Evolutionary conservation across 2,113 vertebrate species (phyloP).

Genomic region (Vombatus ursinus): DNA sequence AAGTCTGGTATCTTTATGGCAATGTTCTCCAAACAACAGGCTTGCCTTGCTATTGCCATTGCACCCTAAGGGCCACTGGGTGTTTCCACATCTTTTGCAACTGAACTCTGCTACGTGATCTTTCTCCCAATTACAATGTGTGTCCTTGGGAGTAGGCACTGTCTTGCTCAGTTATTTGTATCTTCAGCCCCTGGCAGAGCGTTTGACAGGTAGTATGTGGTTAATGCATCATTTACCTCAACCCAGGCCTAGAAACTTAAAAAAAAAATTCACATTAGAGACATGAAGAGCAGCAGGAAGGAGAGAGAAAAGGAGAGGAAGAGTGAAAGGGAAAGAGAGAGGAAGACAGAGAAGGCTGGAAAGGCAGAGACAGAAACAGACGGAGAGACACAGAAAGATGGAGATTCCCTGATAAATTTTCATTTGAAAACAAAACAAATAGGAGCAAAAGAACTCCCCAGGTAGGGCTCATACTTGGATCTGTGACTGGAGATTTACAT

Average conservation of each 20-base stretch:
- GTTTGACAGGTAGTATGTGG: not conserved
- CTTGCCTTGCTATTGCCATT: not conserved
- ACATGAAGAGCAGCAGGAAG: not conserved
- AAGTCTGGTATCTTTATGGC: no score
- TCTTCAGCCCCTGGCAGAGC: not conserved
- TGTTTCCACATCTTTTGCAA: not conserved
- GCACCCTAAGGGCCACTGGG: no score
- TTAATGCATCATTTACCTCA: not conserved
- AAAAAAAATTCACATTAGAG: not conserved
- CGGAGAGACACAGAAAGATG: not conserved
- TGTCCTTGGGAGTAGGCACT: not conserved
- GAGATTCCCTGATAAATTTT: not conserved
- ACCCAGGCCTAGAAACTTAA: not conserved
- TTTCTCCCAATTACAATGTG: not conserved
- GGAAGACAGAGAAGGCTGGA: not conserved
- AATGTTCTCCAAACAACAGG: no score
- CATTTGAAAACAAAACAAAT: not conserved
- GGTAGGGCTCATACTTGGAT: not conserved
- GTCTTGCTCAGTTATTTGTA: not conserved
- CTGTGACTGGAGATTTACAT: not conserved
- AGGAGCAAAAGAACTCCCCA: not conserved
- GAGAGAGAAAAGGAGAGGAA: not conserved
- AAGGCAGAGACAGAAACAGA: not conserved
- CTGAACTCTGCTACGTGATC: not conserved
- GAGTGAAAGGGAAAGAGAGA: not conserved